phyloP scores from a whole-genome alignment of 2,113 vertebrate genomes.

The Neolamprologus variostigma region DNA sequence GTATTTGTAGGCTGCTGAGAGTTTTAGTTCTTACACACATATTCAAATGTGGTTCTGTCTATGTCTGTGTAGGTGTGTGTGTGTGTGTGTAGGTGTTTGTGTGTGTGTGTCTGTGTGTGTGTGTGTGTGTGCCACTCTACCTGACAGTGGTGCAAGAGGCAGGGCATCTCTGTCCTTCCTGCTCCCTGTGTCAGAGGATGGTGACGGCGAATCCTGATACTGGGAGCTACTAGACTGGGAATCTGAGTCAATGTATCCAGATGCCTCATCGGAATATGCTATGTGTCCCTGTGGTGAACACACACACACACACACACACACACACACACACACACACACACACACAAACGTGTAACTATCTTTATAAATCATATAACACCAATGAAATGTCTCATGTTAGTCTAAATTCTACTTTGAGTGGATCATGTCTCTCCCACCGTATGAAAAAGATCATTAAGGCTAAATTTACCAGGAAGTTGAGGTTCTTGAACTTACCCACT shows the following conservation, averaged over 20 bases:
- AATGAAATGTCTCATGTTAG: background rate
- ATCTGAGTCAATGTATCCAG: slow-evolving; percentile 68
- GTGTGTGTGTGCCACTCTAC: slow-evolving; percentile 21
- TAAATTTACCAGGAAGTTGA: background rate
- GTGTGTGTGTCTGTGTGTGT: background rate
- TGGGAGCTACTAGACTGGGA: slow-evolving; percentile 70
- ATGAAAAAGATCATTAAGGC: background rate
- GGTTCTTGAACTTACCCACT: slow-evolving; percentile 48
- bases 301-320: background rate
- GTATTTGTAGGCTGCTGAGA: background rate
- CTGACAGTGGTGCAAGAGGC: slow-evolving; percentile 58
- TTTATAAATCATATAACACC: background rate
- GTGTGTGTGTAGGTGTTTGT: too few relatives aligned
- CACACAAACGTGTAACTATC: background rate
- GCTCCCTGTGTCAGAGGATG: slow-evolving; percentile 31
- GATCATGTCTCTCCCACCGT: background rate
- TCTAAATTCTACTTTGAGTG: background rate
- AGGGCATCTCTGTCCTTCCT: slow-evolving; percentile 22
- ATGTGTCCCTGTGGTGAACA: slow-evolving; percentile 38
- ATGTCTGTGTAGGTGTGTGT: background rate
- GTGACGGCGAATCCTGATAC: slow-evolving; percentile 64
- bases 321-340: background rate
- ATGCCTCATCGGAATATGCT: slow-evolving; percentile 12
- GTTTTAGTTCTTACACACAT: background rate
- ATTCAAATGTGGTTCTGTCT: background rate